Evolutionary conservation across 2,797 vertebrate genomes (phyloP).

Genomic region (Lithobates sylvaticus): DNA sequence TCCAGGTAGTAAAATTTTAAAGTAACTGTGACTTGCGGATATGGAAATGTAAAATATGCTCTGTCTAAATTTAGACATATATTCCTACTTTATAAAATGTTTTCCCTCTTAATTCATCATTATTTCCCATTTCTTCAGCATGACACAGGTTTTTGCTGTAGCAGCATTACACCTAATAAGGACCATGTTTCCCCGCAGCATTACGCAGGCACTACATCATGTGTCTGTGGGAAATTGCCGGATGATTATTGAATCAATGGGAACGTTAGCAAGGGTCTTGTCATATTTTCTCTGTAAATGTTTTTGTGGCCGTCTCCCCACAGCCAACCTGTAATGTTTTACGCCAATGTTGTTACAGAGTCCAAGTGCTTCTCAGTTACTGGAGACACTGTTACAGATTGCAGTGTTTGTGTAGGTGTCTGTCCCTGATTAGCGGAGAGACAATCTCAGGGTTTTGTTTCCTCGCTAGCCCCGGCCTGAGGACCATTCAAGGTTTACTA

Average conservation of each 20-base stretch:
- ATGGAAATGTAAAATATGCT: too few relatives aligned
- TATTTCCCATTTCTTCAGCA: too few relatives aligned
- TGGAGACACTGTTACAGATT: conserved; percentile 34
- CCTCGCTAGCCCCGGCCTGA: conserved; percentile 1
- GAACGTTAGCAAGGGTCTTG: conserved; percentile 34
- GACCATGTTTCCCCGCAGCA: conserved; percentile 5
- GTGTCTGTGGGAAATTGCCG: conserved; percentile 34
- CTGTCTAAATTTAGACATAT: too few relatives aligned
- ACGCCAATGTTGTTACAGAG: conserved; percentile 28
- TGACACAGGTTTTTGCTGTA: too few relatives aligned
- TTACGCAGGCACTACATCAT: conserved; percentile 1
- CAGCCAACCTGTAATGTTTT: conserved; percentile 24
- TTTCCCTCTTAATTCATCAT: too few relatives aligned
- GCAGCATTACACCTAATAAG: conserved; percentile 3
- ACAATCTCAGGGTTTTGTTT: conserved; percentile 52
- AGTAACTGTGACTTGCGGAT: too few relatives aligned
- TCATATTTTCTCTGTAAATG: conserved; percentile 57
- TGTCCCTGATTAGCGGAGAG: conserved; percentile 53
- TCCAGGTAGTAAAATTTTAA: too few relatives aligned
- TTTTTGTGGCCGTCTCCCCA: conserved; percentile 44
- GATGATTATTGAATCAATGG: conserved; percentile 42
- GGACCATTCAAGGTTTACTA: conserved; percentile 59
- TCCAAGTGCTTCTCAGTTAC: conserved; percentile 31
- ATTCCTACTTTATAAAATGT: too few relatives aligned
- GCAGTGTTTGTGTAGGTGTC: conserved; percentile 56